Evolutionary conservation across 2,797 vertebrate genomes (phyloP), one percentile per base, ranked within the genome.

Genomic region (Halcyon chelicuti): DNA sequence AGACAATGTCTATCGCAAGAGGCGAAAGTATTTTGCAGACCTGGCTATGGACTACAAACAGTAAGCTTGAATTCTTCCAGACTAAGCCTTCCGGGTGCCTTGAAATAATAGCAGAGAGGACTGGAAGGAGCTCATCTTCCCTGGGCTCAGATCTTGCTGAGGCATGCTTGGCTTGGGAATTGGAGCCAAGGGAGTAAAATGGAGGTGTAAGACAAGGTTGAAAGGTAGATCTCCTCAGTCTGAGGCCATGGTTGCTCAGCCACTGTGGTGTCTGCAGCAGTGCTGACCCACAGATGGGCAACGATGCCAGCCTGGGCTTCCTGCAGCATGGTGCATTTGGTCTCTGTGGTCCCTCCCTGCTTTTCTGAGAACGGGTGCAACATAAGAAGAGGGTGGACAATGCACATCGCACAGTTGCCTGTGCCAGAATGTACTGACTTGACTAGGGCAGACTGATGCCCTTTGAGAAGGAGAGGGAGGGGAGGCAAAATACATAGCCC

Each of bases 1-100:
- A 98, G 99, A 99, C 97, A 99, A 99, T 10, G 99, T 99, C 63
- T 99, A 99, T 94, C 98, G 99, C 46, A 99, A 98, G 97, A 99
- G 99, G 88, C 97, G 99, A 61, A 99, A 99, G 97, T 98, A 99
- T 96, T 99, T 99, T 98, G 99, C 99, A 88, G 99, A 99, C 94
- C 96, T 99, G 88, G 99, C 99, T 75, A 99, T 99, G 98, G 98
- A 98, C 90, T 99, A 99, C 95, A 99, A 98, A 98, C 98, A 99
- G 99, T 99, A 98, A 97, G 99, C 98, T 37, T 40, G 44, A 76
- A 26, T 94, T 76, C 66, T 58, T 93, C 66, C 62, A 90, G 80
- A 71, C 55, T 18, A 51, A 86, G 19, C 20, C 17, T 75, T 82
- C 46, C 60, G 65, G 4, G 40, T 85, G 67, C 46, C 92, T 77